phyloP scores from a whole-genome alignment of 2,113 vertebrate species.

The Otis tarda region DNA sequence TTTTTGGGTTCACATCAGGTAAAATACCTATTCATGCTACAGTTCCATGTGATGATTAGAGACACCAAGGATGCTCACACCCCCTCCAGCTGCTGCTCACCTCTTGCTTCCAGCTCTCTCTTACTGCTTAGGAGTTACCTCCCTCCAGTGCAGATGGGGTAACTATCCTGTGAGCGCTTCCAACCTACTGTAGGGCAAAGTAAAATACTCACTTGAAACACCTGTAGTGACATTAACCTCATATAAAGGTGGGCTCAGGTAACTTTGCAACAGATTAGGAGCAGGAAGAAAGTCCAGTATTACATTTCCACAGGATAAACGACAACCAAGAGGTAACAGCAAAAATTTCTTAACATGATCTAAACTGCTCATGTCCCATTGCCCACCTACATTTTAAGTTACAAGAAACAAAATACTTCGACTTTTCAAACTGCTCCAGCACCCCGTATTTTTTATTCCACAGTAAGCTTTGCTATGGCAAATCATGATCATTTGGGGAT shows the following conservation, averaged over 20 bases:
- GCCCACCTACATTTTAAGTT: background rate
- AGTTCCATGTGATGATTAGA: background rate
- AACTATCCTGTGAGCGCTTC: background rate
- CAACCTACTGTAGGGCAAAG: background rate
- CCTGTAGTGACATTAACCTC: background rate
- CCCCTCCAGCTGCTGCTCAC: background rate
- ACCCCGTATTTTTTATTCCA: background rate
- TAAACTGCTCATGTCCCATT: background rate
- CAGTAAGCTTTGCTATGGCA: background rate
- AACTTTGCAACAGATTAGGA: background rate
- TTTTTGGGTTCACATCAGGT: background rate
- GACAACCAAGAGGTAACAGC: background rate
- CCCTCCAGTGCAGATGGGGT: background rate
- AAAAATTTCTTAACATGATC: background rate
- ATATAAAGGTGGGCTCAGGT: background rate
- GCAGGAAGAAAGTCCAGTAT: background rate
- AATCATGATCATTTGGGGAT: background rate
- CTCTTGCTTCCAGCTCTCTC: background rate
- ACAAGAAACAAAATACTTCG: background rate
- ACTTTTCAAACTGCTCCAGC: background rate
- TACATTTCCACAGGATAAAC: background rate
- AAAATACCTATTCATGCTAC: background rate
- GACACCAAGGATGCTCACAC: background rate
- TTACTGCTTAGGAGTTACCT: background rate
- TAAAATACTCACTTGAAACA: background rate